A percentile compares a stretch with the other conserved stretches of the same genome.
Evolutionary conservation across 37 sponge, comb jelly and placozoan genomes (phyloP).

Genomic region (Theonella swinhoei): DNA sequence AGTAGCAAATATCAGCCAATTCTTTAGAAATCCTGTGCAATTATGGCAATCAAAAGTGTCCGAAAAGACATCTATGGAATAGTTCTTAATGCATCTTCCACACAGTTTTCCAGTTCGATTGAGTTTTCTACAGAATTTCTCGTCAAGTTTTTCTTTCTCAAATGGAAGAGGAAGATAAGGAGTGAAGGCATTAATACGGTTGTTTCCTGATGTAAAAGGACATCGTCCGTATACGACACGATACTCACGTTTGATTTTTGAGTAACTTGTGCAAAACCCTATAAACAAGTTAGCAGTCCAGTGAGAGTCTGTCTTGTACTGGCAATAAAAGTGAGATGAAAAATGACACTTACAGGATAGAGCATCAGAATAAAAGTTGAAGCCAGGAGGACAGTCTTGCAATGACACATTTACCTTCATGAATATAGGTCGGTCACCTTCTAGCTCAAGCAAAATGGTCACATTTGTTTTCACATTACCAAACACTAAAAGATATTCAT

Average conservation of each 20-base stretch:
- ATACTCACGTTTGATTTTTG: neutral
- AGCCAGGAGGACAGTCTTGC: neutral
- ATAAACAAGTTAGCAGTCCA: no score
- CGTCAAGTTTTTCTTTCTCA: neutral
- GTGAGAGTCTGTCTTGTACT: no score
- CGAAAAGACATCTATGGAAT: neutral
- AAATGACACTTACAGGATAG: no score
- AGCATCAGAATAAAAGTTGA: no score
- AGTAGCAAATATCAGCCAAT: neutral
- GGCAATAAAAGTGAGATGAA: no score
- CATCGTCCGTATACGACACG: neutral
- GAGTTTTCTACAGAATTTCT: neutral
- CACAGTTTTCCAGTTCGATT: conserved; percentile 2
- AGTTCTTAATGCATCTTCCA: neutral
- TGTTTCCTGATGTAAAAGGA: neutral
- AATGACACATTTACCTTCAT: no score
- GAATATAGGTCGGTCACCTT: no score
- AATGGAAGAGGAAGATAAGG: no score
- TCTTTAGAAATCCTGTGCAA: neutral
- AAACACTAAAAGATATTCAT: neutral
- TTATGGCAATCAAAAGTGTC: neutral
- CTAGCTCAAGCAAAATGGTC: no score
- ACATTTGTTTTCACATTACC: no score
- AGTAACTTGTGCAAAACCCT: neutral
- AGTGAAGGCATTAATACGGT: neutral